A percentile compares a stretch with the other conserved stretches of the same genome.
These are phyloP conservation scores for Linnaemya tessellans DNA, from an alignment of 2,888 invertebrate species.

Conservation along the genomic window DNA sequence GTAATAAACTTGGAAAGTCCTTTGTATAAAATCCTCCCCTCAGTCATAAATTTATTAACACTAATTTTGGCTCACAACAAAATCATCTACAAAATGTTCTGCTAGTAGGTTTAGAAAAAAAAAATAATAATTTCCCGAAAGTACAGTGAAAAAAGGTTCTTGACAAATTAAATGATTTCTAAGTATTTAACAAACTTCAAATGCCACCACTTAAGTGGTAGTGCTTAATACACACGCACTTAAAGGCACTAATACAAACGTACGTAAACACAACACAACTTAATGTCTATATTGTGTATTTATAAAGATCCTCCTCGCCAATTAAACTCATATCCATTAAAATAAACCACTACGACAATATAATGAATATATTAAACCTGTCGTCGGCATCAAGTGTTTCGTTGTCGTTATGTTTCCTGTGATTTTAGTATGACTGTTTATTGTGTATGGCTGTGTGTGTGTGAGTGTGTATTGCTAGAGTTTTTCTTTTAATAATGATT, in stretches of 20 bases:
- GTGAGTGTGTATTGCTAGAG: neutral
- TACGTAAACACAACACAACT: neutral
- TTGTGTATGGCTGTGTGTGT: neutral
- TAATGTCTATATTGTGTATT: slow-evolving; percentile 37
- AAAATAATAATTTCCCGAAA: slow-evolving; percentile 19
- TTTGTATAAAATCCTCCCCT: neutral
- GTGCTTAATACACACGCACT: slow-evolving; percentile 11
- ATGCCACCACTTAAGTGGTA: slow-evolving; percentile 65
- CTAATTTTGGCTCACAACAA: slow-evolving; percentile 36
- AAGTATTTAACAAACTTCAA: slow-evolving; percentile 58
- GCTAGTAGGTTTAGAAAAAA: neutral
- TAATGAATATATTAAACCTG: slow-evolving; percentile 72
- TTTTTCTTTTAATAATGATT: slow-evolving; percentile 44
- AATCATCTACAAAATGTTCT: slow-evolving; percentile 13
- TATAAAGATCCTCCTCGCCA: slow-evolving; percentile 67
- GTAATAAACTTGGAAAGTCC: slow-evolving; percentile 42
- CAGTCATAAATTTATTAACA: neutral
- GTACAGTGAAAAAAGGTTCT: slow-evolving; percentile 44
- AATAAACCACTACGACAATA: slow-evolving; percentile 64
- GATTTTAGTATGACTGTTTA: slow-evolving; percentile 16
- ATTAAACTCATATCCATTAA: slow-evolving; percentile 72
- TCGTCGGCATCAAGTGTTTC: slow-evolving; percentile 72
- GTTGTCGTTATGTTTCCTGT: slow-evolving; percentile 48
- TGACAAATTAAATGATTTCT: slow-evolving; percentile 70
- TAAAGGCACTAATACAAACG: neutral